Base-by-base conservation (phyloP, 1,140 invertebrate genomes). In the Mactra quadrangularis region DNA sequence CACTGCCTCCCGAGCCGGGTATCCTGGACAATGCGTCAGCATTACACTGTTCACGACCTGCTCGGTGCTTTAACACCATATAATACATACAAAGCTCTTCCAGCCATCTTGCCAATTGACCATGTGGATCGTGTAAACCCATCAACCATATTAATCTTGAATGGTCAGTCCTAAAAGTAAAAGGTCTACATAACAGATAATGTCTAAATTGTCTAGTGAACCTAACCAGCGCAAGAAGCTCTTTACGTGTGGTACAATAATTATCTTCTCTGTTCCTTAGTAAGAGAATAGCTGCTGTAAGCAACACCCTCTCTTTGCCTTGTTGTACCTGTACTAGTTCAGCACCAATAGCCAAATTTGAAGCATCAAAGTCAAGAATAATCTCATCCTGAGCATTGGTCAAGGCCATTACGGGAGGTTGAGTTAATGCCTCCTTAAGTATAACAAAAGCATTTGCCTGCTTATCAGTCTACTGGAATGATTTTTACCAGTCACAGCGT, bases 401-500 rank as follows among this genome's bases (percentile, higher is more conserved):
- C 27, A 72, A 77, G 4, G 60, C 66, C 29, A 86, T 57, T 17
- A 83, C 68, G 9, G 85, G 84, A 25, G 84, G 35, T 59, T 60
- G 35, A 6, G 52, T 64, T 1, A 87, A 22, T 25, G 53, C 53
- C 4, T 55, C 19, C 38, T 86, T 87, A 13, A 84, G 45, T n/a
- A 25, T 38, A 19, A 79, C 38, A 57, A 86, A 86, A 50, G 75
- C 52, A n/a, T 55, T 27, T 50, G 72, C 50, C 7, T 81, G 60
- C 7, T 71, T 68, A 15, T 53, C 41, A 15, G 22, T 41, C 86
- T 82, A 87, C n/a, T 57, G 27, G 41, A 87, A 86, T 9, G 15
- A 47, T 78, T 68, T 64, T 87, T 87, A 17, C 64, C 75, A 25
- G 59, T 70, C 0, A 88, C 35, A 15, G 71, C 55, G 45, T 85